A percentile compares a stretch with the other conserved stretches of the same genome.
Evolutionary conservation across 2,888 invertebrate species (phyloP).

Genomic region (Pheosia tremula): DNA sequence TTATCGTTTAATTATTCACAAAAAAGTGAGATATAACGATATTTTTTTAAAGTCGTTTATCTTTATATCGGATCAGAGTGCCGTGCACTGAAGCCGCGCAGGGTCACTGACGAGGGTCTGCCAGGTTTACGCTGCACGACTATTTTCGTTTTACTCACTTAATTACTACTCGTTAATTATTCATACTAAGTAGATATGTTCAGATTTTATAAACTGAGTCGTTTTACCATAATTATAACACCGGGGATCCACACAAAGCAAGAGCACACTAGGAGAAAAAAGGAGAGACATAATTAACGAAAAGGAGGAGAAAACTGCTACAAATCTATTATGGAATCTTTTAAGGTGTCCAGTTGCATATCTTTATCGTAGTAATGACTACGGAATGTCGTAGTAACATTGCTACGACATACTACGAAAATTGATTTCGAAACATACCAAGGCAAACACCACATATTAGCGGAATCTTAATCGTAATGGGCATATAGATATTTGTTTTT

Average conservation of each 20-base stretch:
- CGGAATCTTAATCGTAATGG: too few species aligned
- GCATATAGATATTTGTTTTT: not conserved
- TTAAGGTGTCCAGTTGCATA: too few species aligned
- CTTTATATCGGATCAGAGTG: constrained; percentile 41
- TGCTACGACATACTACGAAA: constrained; percentile 21
- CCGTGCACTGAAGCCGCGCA: constrained; percentile 27
- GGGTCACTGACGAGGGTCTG: constrained; percentile 43
- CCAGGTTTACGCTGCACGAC: constrained; percentile 35
- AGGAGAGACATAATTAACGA: not conserved
- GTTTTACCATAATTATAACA: constrained; percentile 10
- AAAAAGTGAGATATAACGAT: too few species aligned
- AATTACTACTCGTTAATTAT: constrained; percentile 32
- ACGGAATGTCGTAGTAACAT: not conserved
- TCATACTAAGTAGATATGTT: constrained; percentile 22
- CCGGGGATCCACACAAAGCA: too few species aligned
- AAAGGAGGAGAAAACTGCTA: not conserved
- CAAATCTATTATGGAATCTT: too few species aligned
- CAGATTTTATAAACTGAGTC: constrained; percentile 13
- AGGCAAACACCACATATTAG: too few species aligned
- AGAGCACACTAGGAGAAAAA: not conserved
- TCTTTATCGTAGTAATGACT: too few species aligned
- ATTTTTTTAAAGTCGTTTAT: constrained; percentile 27
- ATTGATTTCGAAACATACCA: not conserved
- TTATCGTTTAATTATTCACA: not conserved
- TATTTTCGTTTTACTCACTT: constrained; percentile 28